Evolutionary conservation across 2,888 invertebrate species (phyloP).

Genomic region (Tridacna crocea): DNA sequence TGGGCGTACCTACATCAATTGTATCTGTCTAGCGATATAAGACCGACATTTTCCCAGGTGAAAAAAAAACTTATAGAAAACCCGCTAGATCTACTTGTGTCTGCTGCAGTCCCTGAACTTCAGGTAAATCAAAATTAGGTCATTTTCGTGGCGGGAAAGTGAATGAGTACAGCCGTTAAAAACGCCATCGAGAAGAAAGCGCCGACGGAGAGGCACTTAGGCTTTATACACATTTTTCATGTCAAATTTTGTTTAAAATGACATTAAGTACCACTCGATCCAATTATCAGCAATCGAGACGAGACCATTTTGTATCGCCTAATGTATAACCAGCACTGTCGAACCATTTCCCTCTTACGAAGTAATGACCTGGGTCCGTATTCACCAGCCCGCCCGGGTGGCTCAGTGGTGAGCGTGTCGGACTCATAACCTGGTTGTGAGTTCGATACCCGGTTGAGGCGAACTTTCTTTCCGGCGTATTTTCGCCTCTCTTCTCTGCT

Average conservation of each 20-base stretch:
- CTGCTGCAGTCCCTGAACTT: neutral
- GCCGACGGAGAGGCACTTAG: neutral
- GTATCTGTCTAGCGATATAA: too few species aligned
- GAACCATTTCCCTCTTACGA: neutral
- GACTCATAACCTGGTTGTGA: too few species aligned
- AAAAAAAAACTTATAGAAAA: too few species aligned
- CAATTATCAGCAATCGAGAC: neutral
- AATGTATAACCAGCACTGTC: neutral
- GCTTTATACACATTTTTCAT: neutral
- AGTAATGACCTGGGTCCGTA: neutral
- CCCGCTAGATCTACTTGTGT: neutral
- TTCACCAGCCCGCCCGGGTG: too few species aligned
- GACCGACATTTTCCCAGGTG: too few species aligned
- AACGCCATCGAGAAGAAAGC: neutral
- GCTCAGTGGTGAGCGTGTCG: too few species aligned
- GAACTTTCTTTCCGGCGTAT: too few species aligned
- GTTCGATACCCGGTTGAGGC: too few species aligned
- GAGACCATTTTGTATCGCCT: neutral
- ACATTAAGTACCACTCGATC: constrained; percentile 4
- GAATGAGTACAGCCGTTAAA: neutral
- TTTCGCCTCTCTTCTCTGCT: too few species aligned
- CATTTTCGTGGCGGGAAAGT: neutral
- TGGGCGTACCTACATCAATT: too few species aligned
- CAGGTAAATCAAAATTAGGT: neutral
- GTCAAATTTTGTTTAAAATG: neutral